Base-by-base conservation (phyloP, 2,888 invertebrate species). In the Tiliacea aurago region DNA sequence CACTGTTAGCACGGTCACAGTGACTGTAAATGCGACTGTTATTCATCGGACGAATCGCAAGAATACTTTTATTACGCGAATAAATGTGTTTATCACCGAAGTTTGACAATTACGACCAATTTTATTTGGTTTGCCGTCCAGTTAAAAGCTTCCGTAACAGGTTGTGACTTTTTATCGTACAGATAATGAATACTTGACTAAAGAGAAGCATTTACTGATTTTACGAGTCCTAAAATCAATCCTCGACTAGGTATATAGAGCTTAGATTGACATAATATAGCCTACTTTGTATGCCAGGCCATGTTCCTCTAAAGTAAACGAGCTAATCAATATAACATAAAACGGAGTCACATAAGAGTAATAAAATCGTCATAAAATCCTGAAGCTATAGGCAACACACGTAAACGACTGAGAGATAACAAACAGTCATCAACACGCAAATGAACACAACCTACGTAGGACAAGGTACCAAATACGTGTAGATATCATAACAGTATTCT, bases 301-400 rank as follows among this genome's bases (percentile, higher is more conserved):
- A 64, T 59, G 63, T 76, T 70, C 68, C 20, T 74, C 33, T 67
- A 70, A 69, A 70, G 70, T 65, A 70, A 71, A 71, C 81, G 76
- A 68, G 68, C 66, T 76, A 68, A 76, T 81, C 80, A 76, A 80
- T 80, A 81, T 67, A 28, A 68, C 69, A 80, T 83, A 80, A 80
- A 70, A 73, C 56, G 53, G 69, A 70, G 65, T 76, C 73, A 73
- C 72, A 70, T 79, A 70, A 65, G 69, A 70, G 74, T 67, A 77
- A 80, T 83, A 76, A 83, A 83, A 83, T 75, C 28, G 70, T 58
- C 83, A 75, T 83, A 78, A 83, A 83, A 68, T 74, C 61, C 68
- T 59, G 77, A 74, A 80, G 77, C 70, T 80, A 77, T 66, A 77
- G 58, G 76, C 68, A 73, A 43, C 76, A 70, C 69, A 71, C 69